phyloP scores from a whole-genome alignment of 1,140 invertebrate genomes.

The Oreohelix idahoensis region DNA sequence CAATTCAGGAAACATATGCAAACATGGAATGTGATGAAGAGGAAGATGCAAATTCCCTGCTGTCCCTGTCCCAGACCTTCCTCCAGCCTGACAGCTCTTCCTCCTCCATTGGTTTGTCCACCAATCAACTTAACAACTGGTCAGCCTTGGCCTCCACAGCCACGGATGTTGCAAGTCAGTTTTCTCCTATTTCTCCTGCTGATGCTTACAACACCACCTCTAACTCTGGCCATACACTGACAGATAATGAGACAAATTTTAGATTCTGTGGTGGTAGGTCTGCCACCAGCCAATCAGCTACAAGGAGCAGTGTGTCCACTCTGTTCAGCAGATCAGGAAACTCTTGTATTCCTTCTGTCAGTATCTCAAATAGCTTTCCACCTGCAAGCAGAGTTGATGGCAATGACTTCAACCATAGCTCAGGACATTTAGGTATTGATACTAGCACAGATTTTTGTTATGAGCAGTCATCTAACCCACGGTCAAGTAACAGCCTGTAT shows the following conservation, averaged over 20 bases:
- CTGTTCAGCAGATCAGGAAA: not conserved
- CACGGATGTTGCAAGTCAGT: not conserved
- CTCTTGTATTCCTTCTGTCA: not conserved
- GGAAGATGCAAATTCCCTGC: constrained; percentile 6
- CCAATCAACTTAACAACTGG: constrained; percentile 18
- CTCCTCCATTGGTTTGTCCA: not conserved
- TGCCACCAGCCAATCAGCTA: not conserved
- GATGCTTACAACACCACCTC: constrained; percentile 2
- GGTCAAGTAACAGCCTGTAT: not conserved
- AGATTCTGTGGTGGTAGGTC: not conserved
- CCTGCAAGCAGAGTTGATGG: not conserved
- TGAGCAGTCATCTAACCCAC: not conserved
- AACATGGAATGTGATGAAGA: constrained; percentile 30
- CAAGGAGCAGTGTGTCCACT: not conserved
- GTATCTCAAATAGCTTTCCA: constrained; percentile 2
- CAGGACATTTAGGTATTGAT: constrained; percentile 1
- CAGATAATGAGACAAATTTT: constrained; percentile 3
- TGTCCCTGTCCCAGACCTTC: constrained; percentile 8
- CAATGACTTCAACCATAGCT: constrained; percentile 1
- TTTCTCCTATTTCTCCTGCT: constrained; percentile 27
- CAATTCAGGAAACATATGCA: not conserved
- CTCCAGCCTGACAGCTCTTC: constrained; percentile 26
- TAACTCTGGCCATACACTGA: not conserved
- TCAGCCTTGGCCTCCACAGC: not conserved
- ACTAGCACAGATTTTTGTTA: not conserved